A percentile compares a stretch with the other conserved stretches of the same genome.
Evolutionary conservation across 2,888 invertebrate genomes (phyloP).

Genomic region (Minunthozetes semirufus): DNA sequence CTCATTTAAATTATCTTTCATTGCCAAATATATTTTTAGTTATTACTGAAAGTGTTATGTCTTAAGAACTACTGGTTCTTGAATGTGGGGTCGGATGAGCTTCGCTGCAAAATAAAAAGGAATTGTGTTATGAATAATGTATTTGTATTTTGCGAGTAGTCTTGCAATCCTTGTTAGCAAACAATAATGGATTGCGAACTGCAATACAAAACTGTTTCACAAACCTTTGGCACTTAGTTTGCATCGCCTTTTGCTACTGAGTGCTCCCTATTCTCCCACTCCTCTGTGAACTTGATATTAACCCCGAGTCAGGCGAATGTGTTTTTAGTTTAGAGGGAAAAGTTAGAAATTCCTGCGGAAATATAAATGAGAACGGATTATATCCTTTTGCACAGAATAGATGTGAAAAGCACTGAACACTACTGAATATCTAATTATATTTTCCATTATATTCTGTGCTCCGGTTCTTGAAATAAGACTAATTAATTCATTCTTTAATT

Average conservation of each 20-base stretch:
- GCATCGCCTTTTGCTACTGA: background rate
- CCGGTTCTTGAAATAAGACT: background rate
- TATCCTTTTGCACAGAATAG: background rate
- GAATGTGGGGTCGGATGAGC: background rate
- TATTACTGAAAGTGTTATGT: no score
- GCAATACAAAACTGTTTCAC: background rate
- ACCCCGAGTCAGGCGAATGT: background rate
- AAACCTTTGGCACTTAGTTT: background rate
- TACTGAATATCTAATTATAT: conserved; percentile 7
- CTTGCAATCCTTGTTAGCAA: conserved; percentile 16
- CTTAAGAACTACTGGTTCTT: background rate
- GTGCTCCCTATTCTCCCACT: background rate
- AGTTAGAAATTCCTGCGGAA: background rate
- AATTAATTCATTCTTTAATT: conserved; percentile 10
- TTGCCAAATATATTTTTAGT: background rate
- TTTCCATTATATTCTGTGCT: background rate
- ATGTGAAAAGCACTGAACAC: background rate
- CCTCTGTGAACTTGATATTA: background rate
- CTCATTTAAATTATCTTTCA: background rate
- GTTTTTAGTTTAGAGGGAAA: background rate
- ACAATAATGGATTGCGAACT: conserved; percentile 26
- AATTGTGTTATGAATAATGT: conserved; percentile 27
- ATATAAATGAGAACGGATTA: conserved; percentile 1
- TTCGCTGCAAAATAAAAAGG: conserved; percentile 9
- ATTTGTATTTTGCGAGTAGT: conserved; percentile 10